These are phyloP conservation scores for Notiomystis cincta DNA, from an alignment of 2,113 vertebrate genomes.

Conservation along the genomic window DNA sequence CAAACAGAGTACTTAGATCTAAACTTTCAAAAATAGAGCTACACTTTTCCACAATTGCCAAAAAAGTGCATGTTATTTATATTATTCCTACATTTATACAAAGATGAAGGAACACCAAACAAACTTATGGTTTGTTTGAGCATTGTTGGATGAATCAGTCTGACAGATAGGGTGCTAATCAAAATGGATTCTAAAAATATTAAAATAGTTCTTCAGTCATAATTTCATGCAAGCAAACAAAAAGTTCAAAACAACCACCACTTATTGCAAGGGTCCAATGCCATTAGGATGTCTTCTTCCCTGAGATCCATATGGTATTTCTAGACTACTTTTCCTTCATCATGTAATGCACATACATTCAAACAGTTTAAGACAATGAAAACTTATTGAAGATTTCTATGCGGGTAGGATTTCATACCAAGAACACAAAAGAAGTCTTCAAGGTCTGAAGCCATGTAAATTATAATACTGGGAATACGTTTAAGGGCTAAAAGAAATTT, in stretches of 20 bases:
- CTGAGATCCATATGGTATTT: not conserved
- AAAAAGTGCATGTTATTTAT: not conserved
- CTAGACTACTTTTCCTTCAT: not conserved
- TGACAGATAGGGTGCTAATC: not conserved
- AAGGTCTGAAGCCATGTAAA: not conserved
- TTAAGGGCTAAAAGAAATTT: not conserved
- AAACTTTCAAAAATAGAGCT: not conserved
- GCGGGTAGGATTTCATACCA: not conserved
- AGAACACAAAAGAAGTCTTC: not conserved
- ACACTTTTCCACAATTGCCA: not conserved
- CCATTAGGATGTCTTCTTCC: not conserved
- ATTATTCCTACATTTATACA: not conserved
- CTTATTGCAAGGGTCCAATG: not conserved
- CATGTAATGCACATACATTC: not conserved
- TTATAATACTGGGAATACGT: not conserved
- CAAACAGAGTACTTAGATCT: not conserved
- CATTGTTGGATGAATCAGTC: not conserved
- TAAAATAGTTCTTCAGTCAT: not conserved
- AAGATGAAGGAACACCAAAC: not conserved
- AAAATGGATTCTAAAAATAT: not conserved
- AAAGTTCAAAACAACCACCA: not conserved
- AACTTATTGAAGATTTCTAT: not conserved
- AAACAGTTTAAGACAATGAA: not conserved
- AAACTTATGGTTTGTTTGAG: not conserved
- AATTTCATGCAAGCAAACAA: not conserved